Percentiles rank a stretch among this genome's conserved stretches.
Evolutionary conservation across 2,797 vertebrate genomes (phyloP).

Genomic region (Mormyrus hasselquistii): DNA sequence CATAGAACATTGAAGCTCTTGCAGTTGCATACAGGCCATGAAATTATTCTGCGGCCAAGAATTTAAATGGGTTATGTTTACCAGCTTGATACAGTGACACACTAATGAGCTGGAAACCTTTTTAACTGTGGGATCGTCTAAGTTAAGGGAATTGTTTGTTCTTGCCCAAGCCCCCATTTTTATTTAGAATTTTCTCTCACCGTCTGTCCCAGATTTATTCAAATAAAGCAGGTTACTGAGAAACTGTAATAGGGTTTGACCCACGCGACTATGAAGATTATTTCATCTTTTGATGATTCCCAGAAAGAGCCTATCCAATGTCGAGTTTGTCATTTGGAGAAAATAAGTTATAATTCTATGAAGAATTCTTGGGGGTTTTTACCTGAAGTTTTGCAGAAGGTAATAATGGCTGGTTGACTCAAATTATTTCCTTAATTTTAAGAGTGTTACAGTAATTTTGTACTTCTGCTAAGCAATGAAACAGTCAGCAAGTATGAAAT

Average conservation of each 20-base stretch:
- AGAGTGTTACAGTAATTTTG: not conserved
- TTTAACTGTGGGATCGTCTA: constrained; percentile 1
- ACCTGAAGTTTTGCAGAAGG: not conserved
- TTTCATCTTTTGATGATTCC: not conserved
- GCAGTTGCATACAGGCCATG: not conserved
- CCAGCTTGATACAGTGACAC: constrained; percentile 15
- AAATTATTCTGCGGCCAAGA: not conserved
- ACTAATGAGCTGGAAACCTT: constrained; percentile 18
- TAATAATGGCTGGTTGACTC: not conserved
- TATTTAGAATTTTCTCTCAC: not conserved
- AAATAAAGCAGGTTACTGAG: not conserved
- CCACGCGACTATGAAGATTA: not conserved
- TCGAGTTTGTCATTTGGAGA: not conserved
- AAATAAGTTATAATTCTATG: not conserved
- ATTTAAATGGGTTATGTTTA: constrained; percentile 6
- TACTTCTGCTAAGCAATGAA: not conserved
- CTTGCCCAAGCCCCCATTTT: constrained; percentile 13
- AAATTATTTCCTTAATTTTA: not conserved
- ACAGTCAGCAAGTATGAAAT: not conserved
- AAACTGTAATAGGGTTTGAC: not conserved
- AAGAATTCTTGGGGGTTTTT: not conserved
- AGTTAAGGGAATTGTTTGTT: constrained; percentile 10
- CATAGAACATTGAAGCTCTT: not conserved
- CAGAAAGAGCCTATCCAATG: not conserved
- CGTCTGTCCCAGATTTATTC: not conserved